Evolutionary conservation across 2,888 invertebrate species (phyloP), one percentile per base, ranked within the genome.

Genomic region (Horisme vitalbata): DNA sequence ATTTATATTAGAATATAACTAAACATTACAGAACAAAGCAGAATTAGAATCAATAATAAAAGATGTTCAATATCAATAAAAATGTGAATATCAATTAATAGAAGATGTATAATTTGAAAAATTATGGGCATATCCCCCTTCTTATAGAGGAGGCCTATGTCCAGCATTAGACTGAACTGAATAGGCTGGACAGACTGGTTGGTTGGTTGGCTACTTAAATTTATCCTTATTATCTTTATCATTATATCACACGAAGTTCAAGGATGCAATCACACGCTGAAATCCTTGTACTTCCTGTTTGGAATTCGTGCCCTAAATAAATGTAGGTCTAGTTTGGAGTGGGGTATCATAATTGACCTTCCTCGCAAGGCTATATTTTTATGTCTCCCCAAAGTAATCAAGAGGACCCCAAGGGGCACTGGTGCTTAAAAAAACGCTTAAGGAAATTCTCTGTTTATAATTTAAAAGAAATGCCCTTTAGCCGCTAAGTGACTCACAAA

Each of bases 231-330:
- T n/a, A n/a, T n/a, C n/a, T n/a, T n/a, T n/a, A 26, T 2, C 23
- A 30, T 30, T 23, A 15, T 21, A 7, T n/a, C 8, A 23, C 23
- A 34, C 39, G 23, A 18, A 43, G 37, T 38, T 31, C 43, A 48
- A 38, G 43, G 38, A 48, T 30, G 34, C 30, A 26, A 20, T 43
- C 21, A 35, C 35, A 28, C 18, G 9, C n/a, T 32, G 20, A 28
- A 24, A 38, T 33, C 37, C 47, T 34, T 34, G 43, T 15, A 30
- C 18, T 34, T 48, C 37, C 34, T 48, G 39, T 33, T 45, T 38
- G 35, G 23, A 30, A 44, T 44, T 45, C 57, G 52, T 52, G 59
- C 38, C 61, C 61, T 54, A 60, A 50, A 59, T 62, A 59, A 55
- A 48, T 52, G 45, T 54, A 50, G 55, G 51, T 47, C 54, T 50